These are phyloP conservation scores for Leptobrachium leishanense DNA, from an alignment of 2,113 vertebrate species.

Conservation along the genomic window DNA sequence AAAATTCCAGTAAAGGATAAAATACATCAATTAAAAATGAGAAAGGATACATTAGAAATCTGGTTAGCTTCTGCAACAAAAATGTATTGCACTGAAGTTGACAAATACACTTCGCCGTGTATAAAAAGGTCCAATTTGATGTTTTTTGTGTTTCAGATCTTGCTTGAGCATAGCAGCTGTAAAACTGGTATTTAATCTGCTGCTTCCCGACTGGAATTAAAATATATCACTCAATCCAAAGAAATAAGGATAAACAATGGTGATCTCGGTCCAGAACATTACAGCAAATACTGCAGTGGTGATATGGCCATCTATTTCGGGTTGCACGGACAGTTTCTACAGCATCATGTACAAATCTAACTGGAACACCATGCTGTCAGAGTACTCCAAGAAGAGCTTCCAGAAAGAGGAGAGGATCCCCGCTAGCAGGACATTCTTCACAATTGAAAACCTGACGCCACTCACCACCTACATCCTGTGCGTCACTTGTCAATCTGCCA, in stretches of 20 bases:
- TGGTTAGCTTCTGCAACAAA: too few species aligned
- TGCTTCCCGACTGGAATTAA: too few species aligned
- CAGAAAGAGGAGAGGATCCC: conserved; percentile 81
- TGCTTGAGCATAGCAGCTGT: too few species aligned
- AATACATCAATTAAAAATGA: too few species aligned
- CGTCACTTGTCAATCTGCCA: conserved; percentile 80
- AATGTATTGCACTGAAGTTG: too few species aligned
- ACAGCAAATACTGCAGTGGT: conserved; percentile 74
- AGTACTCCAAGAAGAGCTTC: conserved; percentile 77
- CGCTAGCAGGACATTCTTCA: conserved; percentile 70
- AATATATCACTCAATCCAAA: too few species aligned
- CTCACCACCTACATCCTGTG: conserved; percentile 82
- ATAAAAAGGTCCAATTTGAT: too few species aligned
- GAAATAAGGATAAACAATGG: conserved; percentile 59
- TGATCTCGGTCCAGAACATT: conserved; percentile 74
- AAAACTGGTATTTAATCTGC: too few species aligned
- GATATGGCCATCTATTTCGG: conserved; percentile 71
- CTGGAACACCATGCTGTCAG: conserved; percentile 77
- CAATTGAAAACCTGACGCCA: conserved; percentile 76
- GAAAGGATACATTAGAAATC: too few species aligned
- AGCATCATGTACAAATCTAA: conserved; percentile 86
- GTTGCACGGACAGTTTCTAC: conserved; percentile 81
- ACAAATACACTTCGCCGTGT: too few species aligned
- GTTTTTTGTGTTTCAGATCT: too few species aligned
- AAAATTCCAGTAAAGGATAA: too few species aligned